phyloP scores from a whole-genome alignment of 2,888 invertebrate species.

The Conops quadrifasciatus region DNA sequence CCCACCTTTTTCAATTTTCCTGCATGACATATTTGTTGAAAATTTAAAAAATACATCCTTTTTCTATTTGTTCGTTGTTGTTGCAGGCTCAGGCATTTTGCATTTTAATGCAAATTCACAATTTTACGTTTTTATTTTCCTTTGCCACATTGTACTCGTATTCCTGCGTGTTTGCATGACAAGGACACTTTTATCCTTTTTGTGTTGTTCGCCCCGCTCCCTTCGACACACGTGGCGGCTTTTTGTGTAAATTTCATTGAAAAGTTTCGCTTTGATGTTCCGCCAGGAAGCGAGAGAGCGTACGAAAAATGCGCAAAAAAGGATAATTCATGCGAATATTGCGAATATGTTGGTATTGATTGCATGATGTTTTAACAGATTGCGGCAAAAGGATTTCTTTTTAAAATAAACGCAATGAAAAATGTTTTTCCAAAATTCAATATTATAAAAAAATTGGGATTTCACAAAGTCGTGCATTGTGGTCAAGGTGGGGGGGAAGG shows the following conservation, averaged over 20 bases:
- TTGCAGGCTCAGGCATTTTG: slow-evolving; percentile 27
- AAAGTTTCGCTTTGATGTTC: slow-evolving; percentile 33
- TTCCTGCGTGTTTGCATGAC: slow-evolving; percentile 20
- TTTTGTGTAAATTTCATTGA: slow-evolving; percentile 43
- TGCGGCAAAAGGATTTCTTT: slow-evolving; percentile 21
- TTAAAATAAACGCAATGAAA: slow-evolving; percentile 12
- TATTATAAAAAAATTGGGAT: background rate
- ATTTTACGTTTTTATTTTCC: slow-evolving; percentile 18
- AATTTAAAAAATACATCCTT: slow-evolving; percentile 39
- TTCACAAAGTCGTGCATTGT: background rate
- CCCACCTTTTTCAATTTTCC: slow-evolving; percentile 51
- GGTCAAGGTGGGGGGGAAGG: too few species aligned
- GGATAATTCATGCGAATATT: slow-evolving; percentile 35
- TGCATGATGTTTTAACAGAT: slow-evolving; percentile 34
- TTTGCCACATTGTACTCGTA: slow-evolving; percentile 27
- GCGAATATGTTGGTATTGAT: slow-evolving; percentile 29
- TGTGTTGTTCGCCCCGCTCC: slow-evolving; percentile 31
- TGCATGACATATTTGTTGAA: slow-evolving; percentile 57
- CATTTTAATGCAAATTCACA: slow-evolving; percentile 20
- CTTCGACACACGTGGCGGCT: background rate
- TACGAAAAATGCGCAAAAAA: slow-evolving; percentile 16
- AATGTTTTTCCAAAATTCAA: background rate
- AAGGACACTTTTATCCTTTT: slow-evolving; percentile 48
- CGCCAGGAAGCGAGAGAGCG: slow-evolving; percentile 4
- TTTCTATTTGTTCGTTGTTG: slow-evolving; percentile 5